Evolutionary conservation across 2,888 invertebrate species (phyloP).

Genomic region (Chrysodeixis includens): DNA sequence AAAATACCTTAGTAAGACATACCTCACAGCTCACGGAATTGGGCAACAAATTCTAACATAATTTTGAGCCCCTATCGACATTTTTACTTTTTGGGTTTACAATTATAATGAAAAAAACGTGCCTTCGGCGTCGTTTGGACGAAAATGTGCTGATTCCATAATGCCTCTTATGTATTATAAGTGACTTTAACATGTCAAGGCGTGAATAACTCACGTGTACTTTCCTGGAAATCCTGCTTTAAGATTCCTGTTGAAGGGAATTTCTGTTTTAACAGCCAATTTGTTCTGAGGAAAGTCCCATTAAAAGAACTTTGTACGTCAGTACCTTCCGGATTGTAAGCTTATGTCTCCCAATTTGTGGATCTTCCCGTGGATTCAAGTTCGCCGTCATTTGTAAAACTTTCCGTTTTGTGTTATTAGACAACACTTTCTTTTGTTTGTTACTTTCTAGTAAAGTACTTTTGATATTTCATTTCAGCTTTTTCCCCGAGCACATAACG

Average conservation of each 20-base stretch:
- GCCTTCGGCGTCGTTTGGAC: conserved; percentile 60
- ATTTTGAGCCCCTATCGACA: conserved; percentile 46
- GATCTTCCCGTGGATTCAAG: conserved; percentile 42
- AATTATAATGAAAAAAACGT: conserved; percentile 70
- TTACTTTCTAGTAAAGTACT: neutral
- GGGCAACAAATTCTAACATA: conserved; percentile 48
- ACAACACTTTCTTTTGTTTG: conserved; percentile 27
- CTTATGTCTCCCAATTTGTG: conserved; percentile 55
- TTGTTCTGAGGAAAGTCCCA: conserved; percentile 51
- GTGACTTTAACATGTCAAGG: conserved; percentile 72
- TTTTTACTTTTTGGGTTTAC: conserved; percentile 68
- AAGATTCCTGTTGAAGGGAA: conserved; percentile 46
- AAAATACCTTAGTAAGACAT: conserved; percentile 60
- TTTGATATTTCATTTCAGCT: neutral
- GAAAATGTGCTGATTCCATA: conserved; percentile 78
- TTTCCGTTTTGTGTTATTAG: conserved; percentile 41
- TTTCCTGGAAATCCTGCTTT: conserved; percentile 48
- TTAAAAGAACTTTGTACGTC: conserved; percentile 58
- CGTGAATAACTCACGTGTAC: conserved; percentile 70
- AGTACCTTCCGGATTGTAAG: conserved; percentile 52
- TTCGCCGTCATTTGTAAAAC: conserved; percentile 40
- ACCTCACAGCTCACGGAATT: conserved; percentile 50
- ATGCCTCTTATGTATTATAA: conserved; percentile 75
- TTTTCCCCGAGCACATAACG: neutral
- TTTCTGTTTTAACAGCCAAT: conserved; percentile 61